Evolutionary conservation across 2,888 invertebrate genomes (phyloP), one percentile per base, ranked within the genome.

Genomic region (Hesperia comma): DNA sequence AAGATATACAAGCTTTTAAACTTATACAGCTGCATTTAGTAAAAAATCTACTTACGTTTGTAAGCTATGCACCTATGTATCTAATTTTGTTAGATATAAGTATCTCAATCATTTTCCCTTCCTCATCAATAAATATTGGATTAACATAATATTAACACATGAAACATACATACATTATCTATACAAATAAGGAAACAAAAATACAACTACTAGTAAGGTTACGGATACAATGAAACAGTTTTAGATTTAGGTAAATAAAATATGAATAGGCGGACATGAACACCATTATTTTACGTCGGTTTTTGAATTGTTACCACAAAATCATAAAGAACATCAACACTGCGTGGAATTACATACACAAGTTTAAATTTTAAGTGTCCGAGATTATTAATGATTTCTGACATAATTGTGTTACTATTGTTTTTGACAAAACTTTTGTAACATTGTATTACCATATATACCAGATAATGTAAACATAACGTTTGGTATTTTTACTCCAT

Each of bases 231-330:
- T 46, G 33, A 19, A 69, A 63, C 66, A 49, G 49, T 63, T 56
- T 66, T 55, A 60, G 63, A 32, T 74, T 77, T 76, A 71, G 67
- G 73, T 77, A 80, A 71, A 78, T 84, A 82, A 54, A 84, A 84
- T 81, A 83, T 80, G 80, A 73, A 76, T 82, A 84, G 85, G 84
- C 83, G 83, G 84, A 84, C 77, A 76, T 78, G 77, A 79, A 81
- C 81, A 82, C 77, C 75, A 71, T 76, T 76, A 79, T 58, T 21
- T 26, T 71, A 75, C 19, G 33, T 41, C 33, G 15, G 8, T 26
- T 26, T 61, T 37, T 41, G 61, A 61, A 43, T 3, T 26, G 41
- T 26, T 26, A 40, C 56, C 40, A 40, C 33, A 10, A 41, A 41
- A 41, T 41, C 14, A 41, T 14, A 41, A 41, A 41, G 6, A 2